Evolutionary conservation across 1,140 invertebrate genomes (phyloP).

Genomic region (Lucilia cuprina): DNA sequence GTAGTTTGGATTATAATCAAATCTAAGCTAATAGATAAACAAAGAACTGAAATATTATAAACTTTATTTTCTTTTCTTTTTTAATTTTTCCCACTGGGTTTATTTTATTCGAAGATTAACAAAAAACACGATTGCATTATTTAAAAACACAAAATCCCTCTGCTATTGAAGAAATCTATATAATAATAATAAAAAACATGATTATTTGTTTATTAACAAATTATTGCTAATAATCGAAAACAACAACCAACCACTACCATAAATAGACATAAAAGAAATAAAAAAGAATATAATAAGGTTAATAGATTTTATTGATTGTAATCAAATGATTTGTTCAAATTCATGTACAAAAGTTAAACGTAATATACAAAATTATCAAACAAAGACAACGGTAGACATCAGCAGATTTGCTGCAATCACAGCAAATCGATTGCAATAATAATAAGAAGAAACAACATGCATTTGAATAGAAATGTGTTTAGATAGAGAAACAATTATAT

Average conservation of each 20-base stretch:
- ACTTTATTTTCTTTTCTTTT: too few species aligned
- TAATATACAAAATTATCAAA: conserved; percentile 32
- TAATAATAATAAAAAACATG: conserved; percentile 15
- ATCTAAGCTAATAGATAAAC: too few species aligned
- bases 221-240: conserved; percentile 34
- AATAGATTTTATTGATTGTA: conserved; percentile 35
- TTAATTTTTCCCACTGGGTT: too few species aligned
- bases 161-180: neutral
- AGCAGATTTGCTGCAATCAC: neutral
- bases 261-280: too few species aligned
- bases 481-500: too few species aligned
- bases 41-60: too few species aligned
- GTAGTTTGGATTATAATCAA: too few species aligned
- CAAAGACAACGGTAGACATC: neutral
- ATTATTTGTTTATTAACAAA: conserved; percentile 32
- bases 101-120: too few species aligned
- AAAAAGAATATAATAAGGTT: conserved; percentile 33
- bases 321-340: conserved; percentile 14
- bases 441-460: too few species aligned
- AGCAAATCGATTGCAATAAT: neutral
- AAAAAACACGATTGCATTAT: neutral
- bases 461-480: too few species aligned
- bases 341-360: neutral
- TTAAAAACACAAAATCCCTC: neutral
- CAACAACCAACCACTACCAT: too few species aligned